phyloP scores from a whole-genome alignment of 2,888 invertebrate genomes.

The Vesta saturnalis region DNA sequence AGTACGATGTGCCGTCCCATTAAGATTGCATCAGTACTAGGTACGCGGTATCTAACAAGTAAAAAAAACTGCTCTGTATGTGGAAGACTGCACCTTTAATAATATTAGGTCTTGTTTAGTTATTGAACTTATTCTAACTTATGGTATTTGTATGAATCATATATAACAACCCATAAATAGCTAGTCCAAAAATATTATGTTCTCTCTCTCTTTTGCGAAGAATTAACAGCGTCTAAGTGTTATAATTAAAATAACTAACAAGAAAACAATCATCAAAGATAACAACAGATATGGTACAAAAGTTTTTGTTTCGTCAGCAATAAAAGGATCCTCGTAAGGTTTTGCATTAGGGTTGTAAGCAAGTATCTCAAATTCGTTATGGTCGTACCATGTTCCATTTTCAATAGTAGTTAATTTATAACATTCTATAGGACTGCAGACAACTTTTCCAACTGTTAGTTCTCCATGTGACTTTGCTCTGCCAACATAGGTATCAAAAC shows the following conservation, averaged over 20 bases:
- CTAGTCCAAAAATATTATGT: too few species aligned
- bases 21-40: too few species aligned
- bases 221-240: constrained; percentile 3
- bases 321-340: not conserved
- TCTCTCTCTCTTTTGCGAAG: too few species aligned
- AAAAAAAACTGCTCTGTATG: too few species aligned
- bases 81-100: too few species aligned
- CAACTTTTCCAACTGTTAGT: constrained; percentile 29
- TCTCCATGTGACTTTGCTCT: constrained; percentile 24
- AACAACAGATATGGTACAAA: constrained; percentile 6
- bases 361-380: constrained; percentile 24
- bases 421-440: constrained; percentile 18
- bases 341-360: constrained; percentile 17
- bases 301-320: not conserved
- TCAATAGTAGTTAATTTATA: constrained; percentile 23
- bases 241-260: not conserved
- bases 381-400: constrained; percentile 23
- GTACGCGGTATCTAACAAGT: too few species aligned
- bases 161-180: too few species aligned
- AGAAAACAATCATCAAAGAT: not conserved
- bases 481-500: constrained; percentile 22
- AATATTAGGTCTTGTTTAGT: too few species aligned
- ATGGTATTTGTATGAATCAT: too few species aligned
- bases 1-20: too few species aligned
- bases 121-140: too few species aligned